Conservation (phyloP, 2,113 vertebrate genomes). For the Proteles cristata region DNA sequence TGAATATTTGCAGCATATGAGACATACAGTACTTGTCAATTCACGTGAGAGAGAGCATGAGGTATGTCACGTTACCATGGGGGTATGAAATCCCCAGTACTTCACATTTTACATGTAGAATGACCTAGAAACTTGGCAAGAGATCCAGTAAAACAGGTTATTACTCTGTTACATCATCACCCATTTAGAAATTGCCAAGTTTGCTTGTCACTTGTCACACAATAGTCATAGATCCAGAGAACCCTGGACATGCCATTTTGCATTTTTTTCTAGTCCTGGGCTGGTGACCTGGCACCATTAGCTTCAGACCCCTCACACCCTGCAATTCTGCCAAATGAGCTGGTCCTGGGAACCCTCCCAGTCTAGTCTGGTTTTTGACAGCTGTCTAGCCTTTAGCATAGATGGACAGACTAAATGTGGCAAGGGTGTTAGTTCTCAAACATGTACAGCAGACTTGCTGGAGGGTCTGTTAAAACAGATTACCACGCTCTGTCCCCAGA, state of each 20-base stretch:
- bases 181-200: not conserved
- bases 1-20: not conserved
- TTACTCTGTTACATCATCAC: not conserved
- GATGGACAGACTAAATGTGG: not conserved
- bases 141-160: not conserved
- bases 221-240: not conserved
- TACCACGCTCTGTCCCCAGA: not conserved
- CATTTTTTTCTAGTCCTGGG: slow-evolving; percentile 2
- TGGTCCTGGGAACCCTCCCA: not conserved
- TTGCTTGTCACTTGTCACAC: not conserved
- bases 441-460: not conserved
- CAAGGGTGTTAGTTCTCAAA: not conserved
- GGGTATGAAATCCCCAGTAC: not conserved
- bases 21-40: accelerated
- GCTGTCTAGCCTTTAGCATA: not conserved
- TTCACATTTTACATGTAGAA: not conserved
- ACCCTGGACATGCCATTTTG: not conserved
- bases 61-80: not conserved
- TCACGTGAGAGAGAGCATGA: not conserved
- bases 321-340: not conserved
- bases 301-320: not conserved
- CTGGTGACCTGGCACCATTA: not conserved
- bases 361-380: not conserved
- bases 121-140: not conserved
- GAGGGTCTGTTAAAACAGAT: not conserved